Evolutionary conservation across 2,113 vertebrate genomes (phyloP).

Genomic region (Ranitomeya imitator): DNA sequence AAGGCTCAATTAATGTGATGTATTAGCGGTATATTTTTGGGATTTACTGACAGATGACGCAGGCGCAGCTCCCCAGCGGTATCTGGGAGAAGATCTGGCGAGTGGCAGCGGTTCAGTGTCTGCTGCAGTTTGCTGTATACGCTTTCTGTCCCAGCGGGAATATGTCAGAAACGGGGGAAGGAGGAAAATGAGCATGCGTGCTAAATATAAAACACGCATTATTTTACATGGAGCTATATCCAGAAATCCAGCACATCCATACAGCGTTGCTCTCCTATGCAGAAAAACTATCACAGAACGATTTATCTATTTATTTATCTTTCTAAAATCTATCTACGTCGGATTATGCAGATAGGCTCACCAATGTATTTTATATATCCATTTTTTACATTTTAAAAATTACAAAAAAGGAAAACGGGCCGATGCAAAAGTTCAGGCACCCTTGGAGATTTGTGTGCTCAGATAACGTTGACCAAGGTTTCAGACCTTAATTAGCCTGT

Average conservation of each 20-base stretch:
- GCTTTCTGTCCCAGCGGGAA: slow-evolving; percentile 7
- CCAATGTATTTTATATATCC: too few relatives aligned
- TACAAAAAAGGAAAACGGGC: too few relatives aligned
- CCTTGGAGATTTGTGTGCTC: too few relatives aligned
- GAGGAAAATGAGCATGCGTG: background rate
- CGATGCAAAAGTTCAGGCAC: too few relatives aligned
- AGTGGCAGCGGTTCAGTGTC: background rate
- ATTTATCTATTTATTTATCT: background rate
- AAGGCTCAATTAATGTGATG: background rate
- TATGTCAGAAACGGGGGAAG: background rate
- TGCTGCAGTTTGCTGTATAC: slow-evolving; percentile 2
- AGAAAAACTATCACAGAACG: background rate
- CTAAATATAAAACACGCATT: background rate
- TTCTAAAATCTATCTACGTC: background rate
- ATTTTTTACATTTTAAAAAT: too few relatives aligned
- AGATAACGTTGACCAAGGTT: too few relatives aligned
- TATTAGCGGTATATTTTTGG: slow-evolving; percentile 11
- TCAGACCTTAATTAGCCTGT: too few relatives aligned
- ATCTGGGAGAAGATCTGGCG: background rate
- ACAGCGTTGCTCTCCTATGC: too few relatives aligned
- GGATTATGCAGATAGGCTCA: background rate
- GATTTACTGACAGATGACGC: slow-evolving; percentile 34
- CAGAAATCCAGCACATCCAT: background rate
- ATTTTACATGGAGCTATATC: background rate
- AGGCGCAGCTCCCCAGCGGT: background rate